Percentiles rank a stretch among this genome's conserved stretches.
phyloP scores from a whole-genome alignment of 2,888 invertebrate species.

The Yponomeuta malinellus region DNA sequence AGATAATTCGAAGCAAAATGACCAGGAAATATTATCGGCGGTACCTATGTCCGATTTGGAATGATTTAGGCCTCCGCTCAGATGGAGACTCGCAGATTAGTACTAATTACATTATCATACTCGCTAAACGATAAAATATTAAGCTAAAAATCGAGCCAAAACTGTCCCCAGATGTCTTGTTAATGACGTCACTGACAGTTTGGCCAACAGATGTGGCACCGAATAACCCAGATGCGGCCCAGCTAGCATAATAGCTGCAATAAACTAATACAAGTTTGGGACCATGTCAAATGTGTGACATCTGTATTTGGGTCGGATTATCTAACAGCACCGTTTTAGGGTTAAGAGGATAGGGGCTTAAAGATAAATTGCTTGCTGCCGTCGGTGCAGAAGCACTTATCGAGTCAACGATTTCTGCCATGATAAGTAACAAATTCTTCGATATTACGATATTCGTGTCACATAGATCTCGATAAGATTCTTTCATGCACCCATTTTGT shows the following conservation, averaged over 20 bases:
- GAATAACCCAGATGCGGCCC: constrained; percentile 24
- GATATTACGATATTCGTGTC: too few relatives aligned
- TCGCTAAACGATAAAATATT: background rate
- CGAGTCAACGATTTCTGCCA: too few relatives aligned
- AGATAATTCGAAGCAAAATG: background rate
- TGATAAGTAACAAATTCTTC: too few relatives aligned
- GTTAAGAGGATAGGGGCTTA: background rate
- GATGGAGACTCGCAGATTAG: background rate
- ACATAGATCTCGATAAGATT: too few relatives aligned
- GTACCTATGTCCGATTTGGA: background rate
- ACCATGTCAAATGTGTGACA: constrained; percentile 53
- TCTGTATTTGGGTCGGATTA: constrained; percentile 39
- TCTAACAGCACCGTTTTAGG: constrained; percentile 8
- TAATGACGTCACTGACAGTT: constrained; percentile 52
- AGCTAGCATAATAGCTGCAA: constrained; percentile 26
- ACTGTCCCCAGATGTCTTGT: constrained; percentile 42
- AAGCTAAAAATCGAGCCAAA: background rate
- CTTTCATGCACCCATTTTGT: too few relatives aligned
- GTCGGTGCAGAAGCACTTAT: background rate
- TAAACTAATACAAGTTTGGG: constrained; percentile 28
- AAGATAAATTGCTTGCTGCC: background rate
- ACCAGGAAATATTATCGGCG: background rate
- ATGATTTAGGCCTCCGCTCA: background rate
- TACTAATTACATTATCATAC: background rate
- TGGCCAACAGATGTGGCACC: constrained; percentile 54